A percentile compares a stretch with the other conserved stretches of the same genome.
Evolutionary conservation across 2,113 vertebrate species (phyloP).

Genomic region (Neotragus pygmaeus): DNA sequence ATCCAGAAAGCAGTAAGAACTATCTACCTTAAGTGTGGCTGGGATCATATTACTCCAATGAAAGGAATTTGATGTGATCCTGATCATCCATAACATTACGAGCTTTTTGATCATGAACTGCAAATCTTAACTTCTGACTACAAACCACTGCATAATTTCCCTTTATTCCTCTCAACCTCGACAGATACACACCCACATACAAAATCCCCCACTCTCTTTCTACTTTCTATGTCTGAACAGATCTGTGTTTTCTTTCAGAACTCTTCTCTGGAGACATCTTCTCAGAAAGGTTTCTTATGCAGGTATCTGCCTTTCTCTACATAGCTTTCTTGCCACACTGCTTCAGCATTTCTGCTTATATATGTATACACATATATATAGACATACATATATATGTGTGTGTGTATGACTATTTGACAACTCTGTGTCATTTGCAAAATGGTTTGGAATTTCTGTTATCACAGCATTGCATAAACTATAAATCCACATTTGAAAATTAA

Average conservation of each 20-base stretch:
- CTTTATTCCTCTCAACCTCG: background rate
- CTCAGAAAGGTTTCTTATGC: background rate
- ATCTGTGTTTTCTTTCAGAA: background rate
- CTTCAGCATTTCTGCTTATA: background rate
- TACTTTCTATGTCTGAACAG: background rate
- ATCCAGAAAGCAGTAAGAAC: background rate
- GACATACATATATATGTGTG: background rate
- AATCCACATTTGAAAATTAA: background rate
- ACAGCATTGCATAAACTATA: background rate
- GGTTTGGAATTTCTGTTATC: background rate
- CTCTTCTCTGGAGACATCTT: background rate
- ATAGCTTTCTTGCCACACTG: background rate
- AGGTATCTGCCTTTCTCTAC: background rate
- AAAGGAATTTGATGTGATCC: background rate
- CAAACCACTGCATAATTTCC: background rate
- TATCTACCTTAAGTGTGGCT: background rate
- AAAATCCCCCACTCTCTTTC: background rate
- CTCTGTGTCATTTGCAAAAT: background rate
- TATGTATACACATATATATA: background rate
- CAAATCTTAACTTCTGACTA: slow-evolving; percentile 13
- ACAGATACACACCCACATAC: background rate
- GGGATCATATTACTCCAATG: background rate
- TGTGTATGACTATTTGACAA: background rate
- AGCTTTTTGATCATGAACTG: slow-evolving; percentile 5
- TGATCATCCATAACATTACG: background rate